Percentiles rank a stretch among this genome's conserved stretches.
Conservation (phyloP, 1,140 invertebrate genomes). For the Hylyphantes graminicola region DNA sequence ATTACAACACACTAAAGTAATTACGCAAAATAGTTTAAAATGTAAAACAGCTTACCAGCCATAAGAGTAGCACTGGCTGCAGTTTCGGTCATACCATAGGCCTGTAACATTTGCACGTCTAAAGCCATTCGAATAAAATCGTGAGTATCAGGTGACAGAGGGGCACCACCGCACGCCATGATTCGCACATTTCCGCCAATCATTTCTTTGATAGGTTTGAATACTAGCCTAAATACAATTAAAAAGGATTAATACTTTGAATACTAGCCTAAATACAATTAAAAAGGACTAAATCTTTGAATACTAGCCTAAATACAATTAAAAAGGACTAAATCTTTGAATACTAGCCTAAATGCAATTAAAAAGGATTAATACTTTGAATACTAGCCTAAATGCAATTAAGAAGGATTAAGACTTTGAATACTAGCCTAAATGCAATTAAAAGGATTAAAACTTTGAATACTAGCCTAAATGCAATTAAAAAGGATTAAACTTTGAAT, state of each 20-base stretch:
- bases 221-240: slow-evolving; percentile 70
- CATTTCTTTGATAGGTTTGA: slow-evolving; percentile 80
- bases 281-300: slow-evolving; percentile 69
- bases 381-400: slow-evolving; percentile 70
- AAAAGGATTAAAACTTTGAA: slow-evolving; percentile 72
- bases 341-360: slow-evolving; percentile 70
- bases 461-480: slow-evolving; percentile 67
- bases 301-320: slow-evolving; percentile 70
- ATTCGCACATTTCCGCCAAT: slow-evolving; percentile 89
- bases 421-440: slow-evolving; percentile 70
- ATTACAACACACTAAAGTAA: neutral
- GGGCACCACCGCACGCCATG: slow-evolving; percentile 94
- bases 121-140: slow-evolving; percentile 94
- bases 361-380: slow-evolving; percentile 69
- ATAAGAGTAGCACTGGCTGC: slow-evolving; percentile 69
- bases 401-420: slow-evolving; percentile 69
- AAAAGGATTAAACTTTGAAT: slow-evolving; percentile 72
- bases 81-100: slow-evolving; percentile 96
- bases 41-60: slow-evolving; percentile 50
- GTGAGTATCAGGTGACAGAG: slow-evolving; percentile 94
- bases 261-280: slow-evolving; percentile 70
- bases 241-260: slow-evolving; percentile 69
- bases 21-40: neutral
- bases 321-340: slow-evolving; percentile 69
- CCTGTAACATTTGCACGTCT: slow-evolving; percentile 90